Percentiles rank a stretch among this genome's conserved stretches.
Conservation (phyloP, 2,888 invertebrate genomes). For the Tipula helvola region DNA sequence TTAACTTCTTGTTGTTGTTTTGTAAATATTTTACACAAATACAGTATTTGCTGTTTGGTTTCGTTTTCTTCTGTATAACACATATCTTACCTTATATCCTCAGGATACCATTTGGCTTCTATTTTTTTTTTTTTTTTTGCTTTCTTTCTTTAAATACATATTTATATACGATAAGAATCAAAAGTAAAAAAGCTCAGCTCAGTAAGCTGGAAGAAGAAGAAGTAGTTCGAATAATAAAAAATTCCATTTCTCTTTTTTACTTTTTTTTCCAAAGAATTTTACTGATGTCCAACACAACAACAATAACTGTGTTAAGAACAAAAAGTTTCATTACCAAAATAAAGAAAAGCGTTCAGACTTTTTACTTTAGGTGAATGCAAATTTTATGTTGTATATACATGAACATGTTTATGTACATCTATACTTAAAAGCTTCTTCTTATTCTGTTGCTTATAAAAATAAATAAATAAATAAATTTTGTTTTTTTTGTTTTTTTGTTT, state of each 20-base stretch:
- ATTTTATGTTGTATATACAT: background rate
- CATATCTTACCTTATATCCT: background rate
- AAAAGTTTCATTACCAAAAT: background rate
- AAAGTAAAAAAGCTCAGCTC: background rate
- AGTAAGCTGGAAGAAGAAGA: background rate
- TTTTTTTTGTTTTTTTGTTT: background rate
- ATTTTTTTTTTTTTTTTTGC: too few relatives aligned
- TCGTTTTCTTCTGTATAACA: background rate
- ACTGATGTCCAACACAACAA: background rate
- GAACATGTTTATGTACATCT: background rate
- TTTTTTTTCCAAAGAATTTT: background rate
- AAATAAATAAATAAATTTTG: background rate
- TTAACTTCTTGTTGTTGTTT: background rate
- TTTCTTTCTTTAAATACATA: background rate
- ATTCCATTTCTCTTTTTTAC: background rate
- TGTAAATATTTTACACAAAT: background rate
- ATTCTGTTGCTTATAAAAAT: background rate
- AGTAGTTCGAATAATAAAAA: background rate
- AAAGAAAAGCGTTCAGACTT: background rate
- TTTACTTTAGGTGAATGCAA: background rate
- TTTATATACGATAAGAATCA: background rate
- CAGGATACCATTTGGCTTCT: background rate
- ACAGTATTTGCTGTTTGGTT: background rate
- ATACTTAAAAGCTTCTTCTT: background rate
- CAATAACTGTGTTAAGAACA: background rate